A percentile compares a stretch with the other conserved stretches of the same genome.
Evolutionary conservation across 1,140 invertebrate species (phyloP).

Genomic region (Idris sp.): DNA sequence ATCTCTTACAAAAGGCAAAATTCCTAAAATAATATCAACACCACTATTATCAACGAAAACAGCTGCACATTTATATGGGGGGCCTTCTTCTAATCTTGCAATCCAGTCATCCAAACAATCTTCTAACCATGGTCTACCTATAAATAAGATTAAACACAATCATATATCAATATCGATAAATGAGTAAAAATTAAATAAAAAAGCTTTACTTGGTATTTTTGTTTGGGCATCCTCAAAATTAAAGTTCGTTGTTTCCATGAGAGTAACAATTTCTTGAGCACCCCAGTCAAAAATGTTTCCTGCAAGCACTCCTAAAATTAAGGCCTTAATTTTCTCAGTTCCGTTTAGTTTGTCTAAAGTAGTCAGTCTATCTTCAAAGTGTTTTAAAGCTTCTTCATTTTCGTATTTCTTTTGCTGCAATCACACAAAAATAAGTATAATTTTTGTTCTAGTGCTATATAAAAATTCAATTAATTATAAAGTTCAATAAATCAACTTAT

Average conservation of each 20-base stretch:
- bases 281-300: constrained; percentile 99
- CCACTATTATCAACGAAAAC: constrained; percentile 98
- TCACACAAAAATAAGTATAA: no score
- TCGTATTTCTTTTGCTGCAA: constrained; percentile 84
- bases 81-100: constrained; percentile 81
- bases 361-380: constrained; percentile 78
- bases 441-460: no score
- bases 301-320: constrained; percentile 82
- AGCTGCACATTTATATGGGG: constrained; percentile 89
- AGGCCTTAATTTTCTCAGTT: constrained; percentile 78
- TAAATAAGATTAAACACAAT: no score
- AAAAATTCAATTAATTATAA: no score
- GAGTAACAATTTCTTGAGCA: constrained; percentile 89
- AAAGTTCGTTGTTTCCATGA: constrained; percentile 88
- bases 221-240: constrained; percentile 88
- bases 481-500: no score
- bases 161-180: no score
- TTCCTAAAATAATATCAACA: constrained; percentile 93
- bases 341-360: constrained; percentile 79
- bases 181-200: constrained; percentile 7
- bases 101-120: constrained; percentile 93
- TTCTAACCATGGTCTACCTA: constrained; percentile 92
- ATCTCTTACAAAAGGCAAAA: constrained; percentile 93
- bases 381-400: constrained; percentile 82
- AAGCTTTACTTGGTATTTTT: constrained; percentile 84